Base-by-base conservation (phyloP, 1,140 invertebrate species). In the Megalopta genalis region DNA sequence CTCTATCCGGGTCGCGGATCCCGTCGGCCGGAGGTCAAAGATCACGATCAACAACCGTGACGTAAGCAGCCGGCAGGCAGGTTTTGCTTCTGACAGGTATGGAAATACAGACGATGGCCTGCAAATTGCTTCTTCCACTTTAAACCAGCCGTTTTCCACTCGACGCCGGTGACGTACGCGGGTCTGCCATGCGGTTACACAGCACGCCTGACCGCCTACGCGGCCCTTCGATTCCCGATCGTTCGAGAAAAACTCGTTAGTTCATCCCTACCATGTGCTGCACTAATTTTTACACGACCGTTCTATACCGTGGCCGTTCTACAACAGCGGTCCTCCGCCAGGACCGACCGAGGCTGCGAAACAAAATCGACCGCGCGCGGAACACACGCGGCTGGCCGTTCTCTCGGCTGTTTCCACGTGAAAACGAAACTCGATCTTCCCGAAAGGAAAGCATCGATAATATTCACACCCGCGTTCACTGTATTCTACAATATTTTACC, bases 121-220 rank as follows among this genome's bases (percentile, higher is more conserved):
- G 79, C 62, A 85, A 85, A 85, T 85, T 85, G 83, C 84, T 85
- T 84, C 79, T 85, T 85, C 79, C 82, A 85, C 74, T 82, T 85
- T 84, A 85, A 85, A 85, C 59, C 83, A 62, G 39, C 66, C 69
- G 79, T 75, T 76, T 73, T 76, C 65, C 65, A 60, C 72, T 65
- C 23, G 39, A 65, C 46, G 57, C 25, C 25, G 27, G 37, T 77
- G 52, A 72, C 81, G 65, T 63, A 60, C 25, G 9, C 23, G 42
- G 27, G 52, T 74, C 62, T 67, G 39, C 49, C 49, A 68, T 62
- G 68, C 49, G 77, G 42, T 80, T 77, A 60, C 70, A 68, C 60
- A 84, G 70, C 42, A 54, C 54, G 67, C 32, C 21, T 10, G 42
- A 52, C 42, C 64, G 3, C 64, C 32, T 42, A 3, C 42, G 16